A percentile compares a stretch with the other conserved stretches of the same genome.
These are phyloP conservation scores for Seladonia tumulorum DNA, from an alignment of 2,888 invertebrate genomes.

Conservation along the genomic window DNA sequence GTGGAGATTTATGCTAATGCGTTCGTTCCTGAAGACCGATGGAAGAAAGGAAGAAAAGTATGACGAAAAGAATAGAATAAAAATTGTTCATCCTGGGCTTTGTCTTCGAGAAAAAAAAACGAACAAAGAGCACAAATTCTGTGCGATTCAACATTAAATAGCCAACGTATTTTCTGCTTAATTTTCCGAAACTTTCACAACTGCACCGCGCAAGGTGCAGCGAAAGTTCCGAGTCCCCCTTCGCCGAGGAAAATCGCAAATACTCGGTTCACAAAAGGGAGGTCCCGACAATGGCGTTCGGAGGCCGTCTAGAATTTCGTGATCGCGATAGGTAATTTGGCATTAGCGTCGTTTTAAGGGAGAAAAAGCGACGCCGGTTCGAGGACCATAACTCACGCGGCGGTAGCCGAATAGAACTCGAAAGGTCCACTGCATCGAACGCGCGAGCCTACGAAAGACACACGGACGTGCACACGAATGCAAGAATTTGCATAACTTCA, in stretches of 20 bases:
- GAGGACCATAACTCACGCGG: neutral
- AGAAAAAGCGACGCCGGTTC: constrained; percentile 28
- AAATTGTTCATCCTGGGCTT: too few species aligned
- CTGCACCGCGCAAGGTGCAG: neutral
- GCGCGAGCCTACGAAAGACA: constrained; percentile 30
- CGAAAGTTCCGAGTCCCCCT: neutral
- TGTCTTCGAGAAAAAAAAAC: too few species aligned
- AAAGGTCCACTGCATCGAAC: constrained; percentile 34
- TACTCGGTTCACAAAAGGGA: neutral
- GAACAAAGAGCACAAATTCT: too few species aligned
- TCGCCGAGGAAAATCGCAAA: neutral
- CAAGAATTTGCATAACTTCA: constrained; percentile 58
- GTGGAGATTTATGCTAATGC: neutral
- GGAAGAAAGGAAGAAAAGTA: neutral
- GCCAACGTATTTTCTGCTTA: too few species aligned
- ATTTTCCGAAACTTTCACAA: neutral
- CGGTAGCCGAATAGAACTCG: constrained; percentile 22
- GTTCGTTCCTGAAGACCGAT: neutral
- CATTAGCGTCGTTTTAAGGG: constrained; percentile 35
- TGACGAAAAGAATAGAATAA: too few species aligned
- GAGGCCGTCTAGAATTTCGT: constrained; percentile 23
- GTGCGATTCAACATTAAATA: too few species aligned
- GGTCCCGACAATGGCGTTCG: neutral
- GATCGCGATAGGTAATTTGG: constrained; percentile 49
- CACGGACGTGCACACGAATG: constrained; percentile 31